Evolutionary conservation across 2,797 vertebrate genomes (phyloP).

Genomic region (Odontamblyopus lacepedii): DNA sequence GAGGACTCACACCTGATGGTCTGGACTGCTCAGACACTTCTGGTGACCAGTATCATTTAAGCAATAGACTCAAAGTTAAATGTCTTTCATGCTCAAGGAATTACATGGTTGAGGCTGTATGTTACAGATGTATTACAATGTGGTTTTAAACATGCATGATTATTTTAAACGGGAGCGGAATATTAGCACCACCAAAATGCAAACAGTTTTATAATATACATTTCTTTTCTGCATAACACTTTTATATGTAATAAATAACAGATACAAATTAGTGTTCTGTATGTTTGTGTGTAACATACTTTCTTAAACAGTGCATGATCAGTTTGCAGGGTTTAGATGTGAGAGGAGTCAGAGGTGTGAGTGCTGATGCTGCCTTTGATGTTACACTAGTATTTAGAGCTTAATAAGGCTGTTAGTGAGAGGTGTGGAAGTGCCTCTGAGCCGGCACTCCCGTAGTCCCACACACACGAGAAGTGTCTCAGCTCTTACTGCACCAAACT

Average conservation of each 20-base stretch:
- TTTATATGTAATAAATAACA: neutral
- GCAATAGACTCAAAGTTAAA: neutral
- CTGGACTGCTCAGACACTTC: neutral
- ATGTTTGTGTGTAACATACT: neutral
- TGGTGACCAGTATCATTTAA: neutral
- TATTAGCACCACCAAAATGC: neutral
- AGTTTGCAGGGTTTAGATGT: conserved; percentile 10
- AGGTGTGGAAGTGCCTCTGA: conserved; percentile 57
- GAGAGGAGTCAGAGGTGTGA: conserved; percentile 59
- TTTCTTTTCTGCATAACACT: neutral
- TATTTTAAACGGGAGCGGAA: neutral
- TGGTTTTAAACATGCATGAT: neutral
- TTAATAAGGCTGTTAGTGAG: conserved; percentile 76
- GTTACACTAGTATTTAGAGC: conserved; percentile 71
- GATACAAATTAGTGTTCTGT: neutral
- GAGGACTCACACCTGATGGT: conserved; percentile 15
- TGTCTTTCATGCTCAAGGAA: neutral
- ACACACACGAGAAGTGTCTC: neutral
- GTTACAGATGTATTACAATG: neutral
- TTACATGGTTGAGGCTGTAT: neutral
- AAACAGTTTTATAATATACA: neutral
- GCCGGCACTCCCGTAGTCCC: conserved; percentile 33
- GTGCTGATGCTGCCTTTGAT: conserved; percentile 65
- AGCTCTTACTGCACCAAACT: neutral
- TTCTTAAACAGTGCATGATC: neutral